Percentiles rank a stretch among this genome's conserved stretches.
Evolutionary conservation across 2,888 invertebrate genomes (phyloP).

Genomic region (Drosophila neotestacea): DNA sequence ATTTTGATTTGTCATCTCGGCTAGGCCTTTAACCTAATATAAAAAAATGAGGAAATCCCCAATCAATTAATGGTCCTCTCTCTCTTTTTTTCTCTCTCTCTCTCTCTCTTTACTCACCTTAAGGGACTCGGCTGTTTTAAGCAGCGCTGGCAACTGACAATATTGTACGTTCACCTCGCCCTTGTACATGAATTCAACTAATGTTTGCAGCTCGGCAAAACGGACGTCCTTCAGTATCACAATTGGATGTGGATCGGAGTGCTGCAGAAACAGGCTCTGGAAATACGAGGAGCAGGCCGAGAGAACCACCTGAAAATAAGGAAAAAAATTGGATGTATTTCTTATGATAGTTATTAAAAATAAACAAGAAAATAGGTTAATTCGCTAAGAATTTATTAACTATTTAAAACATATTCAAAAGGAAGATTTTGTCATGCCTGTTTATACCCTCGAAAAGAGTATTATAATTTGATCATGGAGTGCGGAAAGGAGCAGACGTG

Average conservation of each 20-base stretch:
- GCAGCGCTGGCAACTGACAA: slow-evolving; percentile 95
- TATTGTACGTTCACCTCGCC: slow-evolving; percentile 98
- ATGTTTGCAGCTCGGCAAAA: slow-evolving; percentile 94
- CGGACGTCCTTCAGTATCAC: slow-evolving; percentile 98
- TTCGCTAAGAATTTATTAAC: no score
- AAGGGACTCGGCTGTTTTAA: slow-evolving; percentile 96
- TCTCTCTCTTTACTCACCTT: slow-evolving; percentile 87
- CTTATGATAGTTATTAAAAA: no score
- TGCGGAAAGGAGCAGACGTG: no score
- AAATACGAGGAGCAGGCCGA: slow-evolving; percentile 98
- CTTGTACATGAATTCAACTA: slow-evolving; percentile 98
- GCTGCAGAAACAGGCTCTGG: slow-evolving; percentile 96
- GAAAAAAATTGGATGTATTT: no score
- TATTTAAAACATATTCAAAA: no score
- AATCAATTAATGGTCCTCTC: not conserved
- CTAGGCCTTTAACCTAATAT: slow-evolving; percentile 92
- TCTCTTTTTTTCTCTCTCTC: not conserved
- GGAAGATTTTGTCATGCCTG: no score
- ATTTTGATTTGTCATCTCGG: slow-evolving; percentile 95
- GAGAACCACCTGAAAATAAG: slow-evolving; percentile 91
- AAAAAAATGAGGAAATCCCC: not conserved
- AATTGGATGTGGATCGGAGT: slow-evolving; percentile 96
- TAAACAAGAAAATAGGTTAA: no score
- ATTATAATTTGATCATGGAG: no score
- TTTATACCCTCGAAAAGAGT: no score